phyloP scores from a whole-genome alignment of 2,888 invertebrate genomes.

The Drosophila tanythrix region DNA sequence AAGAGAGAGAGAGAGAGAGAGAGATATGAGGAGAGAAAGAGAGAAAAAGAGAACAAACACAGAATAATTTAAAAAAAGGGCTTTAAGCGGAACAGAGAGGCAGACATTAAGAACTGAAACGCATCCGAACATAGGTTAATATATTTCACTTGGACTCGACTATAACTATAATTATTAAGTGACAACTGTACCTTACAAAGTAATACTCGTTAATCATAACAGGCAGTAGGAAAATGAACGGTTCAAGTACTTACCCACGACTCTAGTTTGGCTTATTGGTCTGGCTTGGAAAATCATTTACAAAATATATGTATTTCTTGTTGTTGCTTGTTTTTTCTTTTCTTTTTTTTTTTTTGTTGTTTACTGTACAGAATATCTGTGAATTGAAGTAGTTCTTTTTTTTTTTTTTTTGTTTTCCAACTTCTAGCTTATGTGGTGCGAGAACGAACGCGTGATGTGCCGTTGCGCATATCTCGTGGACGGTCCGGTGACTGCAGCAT shows the following conservation, averaged over 20 bases:
- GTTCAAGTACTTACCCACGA: constrained; percentile 57
- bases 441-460: constrained; percentile 72
- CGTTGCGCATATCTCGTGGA: constrained; percentile 84
- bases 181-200: constrained; percentile 59
- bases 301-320: constrained; percentile 66
- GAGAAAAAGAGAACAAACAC: constrained; percentile 57
- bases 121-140: constrained; percentile 20
- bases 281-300: constrained; percentile 62
- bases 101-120: constrained; percentile 32
- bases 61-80: constrained; percentile 67
- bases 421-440: constrained; percentile 80
- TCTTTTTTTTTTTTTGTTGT: not conserved
- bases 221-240: constrained; percentile 33
- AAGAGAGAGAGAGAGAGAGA: constrained; percentile 34
- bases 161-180: constrained; percentile 18
- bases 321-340: constrained; percentile 26
- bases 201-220: constrained; percentile 27
- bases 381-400: constrained; percentile 13
- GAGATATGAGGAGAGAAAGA: constrained; percentile 19
- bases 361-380: constrained; percentile 40
- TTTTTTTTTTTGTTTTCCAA: constrained; percentile 53
- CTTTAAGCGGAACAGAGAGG: constrained; percentile 38
- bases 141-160: constrained; percentile 19
- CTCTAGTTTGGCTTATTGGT: constrained; percentile 10
- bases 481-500: constrained; percentile 84